Evolutionary conservation across 1,140 invertebrate genomes (phyloP).

Genomic region (Drosophila littoralis): DNA sequence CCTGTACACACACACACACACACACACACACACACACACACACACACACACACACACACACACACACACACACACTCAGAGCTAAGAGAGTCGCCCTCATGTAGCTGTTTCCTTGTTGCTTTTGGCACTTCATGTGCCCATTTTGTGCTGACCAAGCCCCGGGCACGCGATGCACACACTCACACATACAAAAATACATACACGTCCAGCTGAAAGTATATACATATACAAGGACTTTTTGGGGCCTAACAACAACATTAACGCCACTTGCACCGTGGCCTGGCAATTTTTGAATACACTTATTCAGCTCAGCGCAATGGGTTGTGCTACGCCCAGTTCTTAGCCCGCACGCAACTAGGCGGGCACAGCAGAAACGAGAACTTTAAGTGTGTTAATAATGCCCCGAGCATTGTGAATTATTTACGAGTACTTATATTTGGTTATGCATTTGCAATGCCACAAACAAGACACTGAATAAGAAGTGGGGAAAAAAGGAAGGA

Average conservation of each 20-base stretch:
- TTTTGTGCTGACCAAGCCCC: conserved; percentile 36
- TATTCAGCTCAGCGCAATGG: conserved; percentile 28
- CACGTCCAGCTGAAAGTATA: neutral
- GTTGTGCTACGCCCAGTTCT: conserved; percentile 43
- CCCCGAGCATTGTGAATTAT: conserved; percentile 52
- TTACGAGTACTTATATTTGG: conserved; percentile 36
- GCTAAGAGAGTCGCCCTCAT: neutral
- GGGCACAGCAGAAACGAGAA: conserved; percentile 11
- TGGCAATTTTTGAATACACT: conserved; percentile 59
- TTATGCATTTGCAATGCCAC: conserved; percentile 36
- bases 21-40: conserved; percentile 5
- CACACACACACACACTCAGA: neutral
- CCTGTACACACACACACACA: conserved; percentile 13
- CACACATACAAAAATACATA: neutral
- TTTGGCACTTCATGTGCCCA: conserved; percentile 61
- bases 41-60: conserved; percentile 2
- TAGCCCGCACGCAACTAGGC: conserved; percentile 49
- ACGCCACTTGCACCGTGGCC: conserved; percentile 15
- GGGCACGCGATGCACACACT: conserved; percentile 36
- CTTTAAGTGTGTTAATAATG: conserved; percentile 62
- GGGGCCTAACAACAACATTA: conserved; percentile 7
- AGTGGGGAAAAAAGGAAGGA: conserved; percentile 1
- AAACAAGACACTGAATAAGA: neutral
- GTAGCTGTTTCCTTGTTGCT: conserved; percentile 32
- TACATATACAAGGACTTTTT: conserved; percentile 15